Conservation (phyloP, 1,140 invertebrate genomes). For the Pogonomyrmex barbatus region DNA sequence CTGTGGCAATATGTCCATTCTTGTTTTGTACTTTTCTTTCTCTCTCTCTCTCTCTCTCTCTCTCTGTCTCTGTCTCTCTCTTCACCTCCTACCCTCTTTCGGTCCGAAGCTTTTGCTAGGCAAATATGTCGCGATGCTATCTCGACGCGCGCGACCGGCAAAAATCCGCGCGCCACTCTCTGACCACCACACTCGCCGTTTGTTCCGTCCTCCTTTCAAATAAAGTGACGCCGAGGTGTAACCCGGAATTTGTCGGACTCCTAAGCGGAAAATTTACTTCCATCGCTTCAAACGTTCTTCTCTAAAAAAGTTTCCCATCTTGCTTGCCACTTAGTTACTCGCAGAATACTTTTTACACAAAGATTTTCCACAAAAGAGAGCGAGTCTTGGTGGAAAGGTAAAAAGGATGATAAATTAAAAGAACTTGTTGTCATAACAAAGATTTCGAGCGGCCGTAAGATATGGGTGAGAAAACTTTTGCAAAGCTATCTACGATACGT, state of each 20-base stretch:
- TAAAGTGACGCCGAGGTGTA: constrained; percentile 67
- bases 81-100: background rate
- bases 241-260: constrained; percentile 68
- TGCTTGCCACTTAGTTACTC: background rate
- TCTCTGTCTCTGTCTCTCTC: background rate
- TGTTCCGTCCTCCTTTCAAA: constrained; percentile 26
- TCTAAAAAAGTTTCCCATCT: constrained; percentile 22
- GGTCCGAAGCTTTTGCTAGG: constrained; percentile 60
- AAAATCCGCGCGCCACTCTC: constrained; percentile 49
- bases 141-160: constrained; percentile 45
- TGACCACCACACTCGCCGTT: constrained; percentile 59
- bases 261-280: constrained; percentile 53
- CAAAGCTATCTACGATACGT: background rate
- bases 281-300: background rate
- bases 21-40: constrained; percentile 39
- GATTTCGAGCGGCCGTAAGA: background rate
- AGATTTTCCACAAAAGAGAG: background rate
- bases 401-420: constrained; percentile 8
- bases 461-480: background rate
- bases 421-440: background rate
- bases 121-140: constrained; percentile 71
- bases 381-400: background rate
- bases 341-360: constrained; percentile 25
- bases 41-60: background rate
- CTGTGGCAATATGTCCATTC: constrained; percentile 70